Conservation (phyloP, 2,113 vertebrate genomes). For the Rhinogobius similis region DNA sequence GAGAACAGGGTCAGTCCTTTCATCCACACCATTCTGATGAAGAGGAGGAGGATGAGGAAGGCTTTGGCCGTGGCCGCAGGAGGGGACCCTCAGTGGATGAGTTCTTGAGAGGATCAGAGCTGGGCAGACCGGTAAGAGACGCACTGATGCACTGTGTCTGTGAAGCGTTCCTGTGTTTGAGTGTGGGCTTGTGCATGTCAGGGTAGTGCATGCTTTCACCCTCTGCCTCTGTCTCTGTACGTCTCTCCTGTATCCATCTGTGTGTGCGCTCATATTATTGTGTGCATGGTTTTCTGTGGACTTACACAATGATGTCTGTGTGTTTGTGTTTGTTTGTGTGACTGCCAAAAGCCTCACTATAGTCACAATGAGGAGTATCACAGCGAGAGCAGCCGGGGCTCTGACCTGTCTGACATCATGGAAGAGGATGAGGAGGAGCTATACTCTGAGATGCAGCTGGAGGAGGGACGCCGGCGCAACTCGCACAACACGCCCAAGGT, state of each 20-base stretch:
- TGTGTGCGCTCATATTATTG: conserved; percentile 50
- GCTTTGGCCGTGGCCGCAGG: conserved; percentile 81
- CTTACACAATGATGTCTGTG: conserved; percentile 68
- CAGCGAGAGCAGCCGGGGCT: conserved; percentile 96
- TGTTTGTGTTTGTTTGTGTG: conserved; percentile 64
- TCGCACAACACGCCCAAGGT: conserved; percentile 93
- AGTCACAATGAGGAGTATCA: conserved; percentile 92
- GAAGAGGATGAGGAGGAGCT: conserved; percentile 99
- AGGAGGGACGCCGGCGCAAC: conserved; percentile 87
- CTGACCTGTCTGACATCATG: conserved; percentile 97
- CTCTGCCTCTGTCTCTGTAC: conserved; percentile 29
- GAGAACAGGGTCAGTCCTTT: conserved; percentile 73
- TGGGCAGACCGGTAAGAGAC: conserved; percentile 87
- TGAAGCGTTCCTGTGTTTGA: conserved; percentile 8
- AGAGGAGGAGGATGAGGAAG: conserved; percentile 89
- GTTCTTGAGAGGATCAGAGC: conserved; percentile 91
- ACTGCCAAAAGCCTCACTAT: conserved; percentile 83
- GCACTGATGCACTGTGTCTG: conserved; percentile 4
- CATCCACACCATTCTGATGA: conserved; percentile 85
- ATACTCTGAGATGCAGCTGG: conserved; percentile 95
- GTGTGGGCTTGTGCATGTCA: conserved; percentile 23
- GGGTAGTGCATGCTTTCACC: conserved; percentile 60
- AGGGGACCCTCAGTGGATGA: conserved; percentile 92
- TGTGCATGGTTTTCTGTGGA: conserved; percentile 53
- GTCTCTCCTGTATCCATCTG: conserved; percentile 40